A percentile compares a stretch with the other conserved stretches of the same genome.
phyloP scores from a whole-genome alignment of 1,140 invertebrate species.

The Brachionus paranguensis region DNA sequence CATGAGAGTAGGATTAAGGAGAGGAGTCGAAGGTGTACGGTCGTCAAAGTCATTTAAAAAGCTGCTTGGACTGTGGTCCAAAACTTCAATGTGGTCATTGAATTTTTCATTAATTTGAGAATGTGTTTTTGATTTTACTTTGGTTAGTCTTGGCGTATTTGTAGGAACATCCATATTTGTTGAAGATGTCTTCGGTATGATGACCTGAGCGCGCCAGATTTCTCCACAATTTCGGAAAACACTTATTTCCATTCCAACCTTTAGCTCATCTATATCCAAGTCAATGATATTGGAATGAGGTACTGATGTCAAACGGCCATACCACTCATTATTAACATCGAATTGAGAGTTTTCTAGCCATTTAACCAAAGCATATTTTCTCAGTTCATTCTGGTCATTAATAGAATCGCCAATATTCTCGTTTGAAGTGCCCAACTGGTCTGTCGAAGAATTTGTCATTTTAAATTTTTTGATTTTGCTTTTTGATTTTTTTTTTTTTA shows the following conservation, averaged over 20 bases:
- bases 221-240: conserved; percentile 32
- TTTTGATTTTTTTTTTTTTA: neutral
- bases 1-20: conserved; percentile 2
- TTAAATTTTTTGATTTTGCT: neutral
- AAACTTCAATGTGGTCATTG: neutral
- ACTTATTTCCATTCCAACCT: conserved; percentile 30
- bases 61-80: neutral
- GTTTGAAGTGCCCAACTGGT: neutral
- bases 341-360: conserved; percentile 39
- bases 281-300: conserved; percentile 35
- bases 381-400: neutral
- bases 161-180: conserved; percentile 1
- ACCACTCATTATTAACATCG: conserved; percentile 33
- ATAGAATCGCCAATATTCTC: neutral
- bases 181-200: conserved; percentile 19
- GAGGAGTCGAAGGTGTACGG: neutral
- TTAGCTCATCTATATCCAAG: conserved; percentile 19
- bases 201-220: conserved; percentile 32
- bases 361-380: conserved; percentile 22
- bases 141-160: neutral
- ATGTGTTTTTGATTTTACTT: neutral
- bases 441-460: neutral
- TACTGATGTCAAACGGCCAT: conserved; percentile 21
- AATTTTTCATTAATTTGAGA: neutral
- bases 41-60: conserved; percentile 24